Conservation (phyloP, 2,797 vertebrate species). For the Pangasius djambal region DNA sequence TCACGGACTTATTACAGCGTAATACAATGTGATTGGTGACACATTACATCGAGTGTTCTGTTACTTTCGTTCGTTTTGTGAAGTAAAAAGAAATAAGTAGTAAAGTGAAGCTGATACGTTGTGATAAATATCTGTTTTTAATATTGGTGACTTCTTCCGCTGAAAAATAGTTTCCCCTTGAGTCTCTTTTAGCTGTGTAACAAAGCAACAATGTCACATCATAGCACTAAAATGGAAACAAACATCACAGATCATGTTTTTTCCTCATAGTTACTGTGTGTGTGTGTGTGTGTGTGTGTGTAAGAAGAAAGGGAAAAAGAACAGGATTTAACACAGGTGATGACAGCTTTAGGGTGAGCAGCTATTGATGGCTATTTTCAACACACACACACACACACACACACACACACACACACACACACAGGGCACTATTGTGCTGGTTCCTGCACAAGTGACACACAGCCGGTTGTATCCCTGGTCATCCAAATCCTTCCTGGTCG, state of each 20-base stretch:
- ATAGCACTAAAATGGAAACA: not conserved
- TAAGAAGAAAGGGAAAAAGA: not conserved
- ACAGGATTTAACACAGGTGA: conserved; percentile 67
- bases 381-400: not conserved
- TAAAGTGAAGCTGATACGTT: not conserved
- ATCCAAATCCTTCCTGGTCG: conserved; percentile 4
- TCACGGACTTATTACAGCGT: not conserved
- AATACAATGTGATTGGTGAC: not conserved
- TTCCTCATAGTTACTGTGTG: not conserved
- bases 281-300: conserved; percentile 17
- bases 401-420: not conserved
- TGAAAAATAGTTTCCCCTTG: too few species aligned
- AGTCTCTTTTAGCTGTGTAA: not conserved
- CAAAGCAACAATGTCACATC: not conserved
- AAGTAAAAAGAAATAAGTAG: not conserved
- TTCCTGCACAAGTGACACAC: conserved; percentile 30
- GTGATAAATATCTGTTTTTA: not conserved
- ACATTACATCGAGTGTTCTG: not conserved
- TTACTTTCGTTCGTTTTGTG: not conserved
- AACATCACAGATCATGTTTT: conserved; percentile 1
- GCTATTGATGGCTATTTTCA: conserved; percentile 75
- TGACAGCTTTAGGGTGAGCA: conserved; percentile 74
- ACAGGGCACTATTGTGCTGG: not conserved
- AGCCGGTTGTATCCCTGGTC: conserved; percentile 19
- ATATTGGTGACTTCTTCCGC: too few species aligned